Conservation (phyloP, 2,888 invertebrate genomes). For the Leucophenga montana region DNA sequence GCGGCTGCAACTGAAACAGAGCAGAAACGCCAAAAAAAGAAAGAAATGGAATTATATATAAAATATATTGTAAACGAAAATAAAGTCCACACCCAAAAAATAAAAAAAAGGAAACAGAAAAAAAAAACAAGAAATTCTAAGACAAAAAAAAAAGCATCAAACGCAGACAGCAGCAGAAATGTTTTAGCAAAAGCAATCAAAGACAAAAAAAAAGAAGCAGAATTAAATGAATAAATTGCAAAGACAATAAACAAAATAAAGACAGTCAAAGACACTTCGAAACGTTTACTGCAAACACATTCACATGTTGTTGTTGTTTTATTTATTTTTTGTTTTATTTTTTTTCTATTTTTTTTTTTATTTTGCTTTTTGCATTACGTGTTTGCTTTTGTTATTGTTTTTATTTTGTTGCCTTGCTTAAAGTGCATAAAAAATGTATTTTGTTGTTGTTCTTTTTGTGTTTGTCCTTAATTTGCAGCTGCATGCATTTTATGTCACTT, state of each 20-base stretch:
- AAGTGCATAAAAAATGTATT: too few relatives aligned
- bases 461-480: too few relatives aligned
- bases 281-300: not conserved
- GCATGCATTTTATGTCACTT: too few relatives aligned
- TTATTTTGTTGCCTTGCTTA: too few relatives aligned
- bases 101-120: conserved; percentile 51
- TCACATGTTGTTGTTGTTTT: too few relatives aligned
- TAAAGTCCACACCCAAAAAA: conserved; percentile 69
- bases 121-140: conserved; percentile 32
- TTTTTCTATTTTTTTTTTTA: too few relatives aligned
- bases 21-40: not conserved
- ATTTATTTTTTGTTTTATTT: too few relatives aligned
- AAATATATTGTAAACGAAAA: conserved; percentile 41
- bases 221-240: conserved; percentile 33
- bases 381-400: too few relatives aligned
- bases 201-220: conserved; percentile 28
- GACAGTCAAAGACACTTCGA: conserved; percentile 22
- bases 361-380: too few relatives aligned
- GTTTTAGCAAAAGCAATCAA: conserved; percentile 10
- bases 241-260: conserved; percentile 18
- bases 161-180: conserved; percentile 33
- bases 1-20: not conserved
- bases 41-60: conserved; percentile 9
- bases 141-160: conserved; percentile 33
- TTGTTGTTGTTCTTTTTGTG: too few relatives aligned